Evolutionary conservation across 1,140 invertebrate species (phyloP), one percentile per base, ranked within the genome.

Genomic region (Lerema accius): DNA sequence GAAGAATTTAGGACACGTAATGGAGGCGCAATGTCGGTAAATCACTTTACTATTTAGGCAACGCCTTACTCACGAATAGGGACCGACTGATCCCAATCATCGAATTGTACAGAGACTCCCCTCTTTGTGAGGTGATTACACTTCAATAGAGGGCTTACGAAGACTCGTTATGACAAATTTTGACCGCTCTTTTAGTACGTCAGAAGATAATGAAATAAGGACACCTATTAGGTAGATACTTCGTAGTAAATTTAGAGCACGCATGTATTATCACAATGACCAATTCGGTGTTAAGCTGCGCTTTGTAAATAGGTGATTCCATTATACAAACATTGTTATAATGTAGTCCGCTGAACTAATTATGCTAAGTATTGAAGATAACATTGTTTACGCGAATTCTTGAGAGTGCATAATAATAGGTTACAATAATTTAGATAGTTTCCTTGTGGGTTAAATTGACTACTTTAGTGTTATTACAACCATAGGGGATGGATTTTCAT

Each of bases 11-110:
- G 19, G 2, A 3, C 19, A 23, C n/a, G 19, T 23, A 23, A 23
- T 23, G 19, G n/a, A n/a, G n/a, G n/a, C n/a, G n/a, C n/a, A n/a
- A n/a, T n/a, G n/a, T n/a, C n/a, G n/a, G n/a, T n/a, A n/a, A n/a
- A n/a, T 55, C 50, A 46, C 49, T 60, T 53, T 37, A 66, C 49
- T 59, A 73, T 79, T 82, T 69, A 67, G 80, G 68, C 74, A 74
- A 73, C 63, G 66, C 60, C 63, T 45, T 45, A 53, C 19, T 68
- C 68, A 70, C 78, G 77, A 66, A 69, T 78, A 81, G 66, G 73
- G 76, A 84, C 61, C 62, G 65, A 83, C 80, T 84, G 78, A 56
- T 43, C 60, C 66, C 78, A 82, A 88, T 83, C 74, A 80, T 81
- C 65, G 71, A 63, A 78, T 82, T 82, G 76, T 75, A 65, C 71